Percentiles rank a stretch among this genome's conserved stretches.
Evolutionary conservation across 2,797 vertebrate species (phyloP).

Genomic region (Arnoldichthys spilopterus): DNA sequence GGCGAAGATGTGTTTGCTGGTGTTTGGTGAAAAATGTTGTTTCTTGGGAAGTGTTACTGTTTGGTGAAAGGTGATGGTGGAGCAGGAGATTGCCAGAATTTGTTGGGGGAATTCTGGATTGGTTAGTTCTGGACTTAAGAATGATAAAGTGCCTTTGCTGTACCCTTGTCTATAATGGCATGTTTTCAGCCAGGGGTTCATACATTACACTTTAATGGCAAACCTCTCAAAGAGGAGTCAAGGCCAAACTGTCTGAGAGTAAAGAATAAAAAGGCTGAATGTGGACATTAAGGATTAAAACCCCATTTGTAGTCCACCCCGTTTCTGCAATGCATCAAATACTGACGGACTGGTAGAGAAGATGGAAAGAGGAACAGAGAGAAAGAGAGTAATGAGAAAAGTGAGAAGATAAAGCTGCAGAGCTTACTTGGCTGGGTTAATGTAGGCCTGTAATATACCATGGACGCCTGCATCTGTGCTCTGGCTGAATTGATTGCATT

Average conservation of each 20-base stretch:
- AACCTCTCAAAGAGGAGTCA: slow-evolving; percentile 10
- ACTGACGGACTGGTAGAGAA: not conserved
- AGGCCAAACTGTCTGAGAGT: not conserved
- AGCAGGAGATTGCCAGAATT: too few species aligned
- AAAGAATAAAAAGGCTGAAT: slow-evolving; percentile 10
- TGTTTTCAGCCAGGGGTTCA: slow-evolving; percentile 27
- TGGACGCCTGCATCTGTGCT: not conserved
- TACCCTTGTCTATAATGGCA: slow-evolving; percentile 20
- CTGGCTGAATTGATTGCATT: not conserved
- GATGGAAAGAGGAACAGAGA: not conserved
- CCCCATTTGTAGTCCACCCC: not conserved
- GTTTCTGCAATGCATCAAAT: not conserved
- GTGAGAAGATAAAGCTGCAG: not conserved
- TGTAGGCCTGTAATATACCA: not conserved
- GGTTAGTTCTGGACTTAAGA: not conserved
- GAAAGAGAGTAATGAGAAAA: not conserved
- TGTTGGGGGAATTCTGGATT: not conserved
- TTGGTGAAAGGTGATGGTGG: too few species aligned
- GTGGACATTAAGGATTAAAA: slow-evolving; percentile 21
- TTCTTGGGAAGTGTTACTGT: too few species aligned
- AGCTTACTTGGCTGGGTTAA: not conserved
- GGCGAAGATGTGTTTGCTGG: not conserved
- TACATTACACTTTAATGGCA: slow-evolving; percentile 36
- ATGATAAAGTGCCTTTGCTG: not conserved
- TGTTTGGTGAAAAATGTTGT: not conserved